Evolutionary conservation across 2,797 vertebrate species (phyloP).

Genomic region (Ibycter americanus): DNA sequence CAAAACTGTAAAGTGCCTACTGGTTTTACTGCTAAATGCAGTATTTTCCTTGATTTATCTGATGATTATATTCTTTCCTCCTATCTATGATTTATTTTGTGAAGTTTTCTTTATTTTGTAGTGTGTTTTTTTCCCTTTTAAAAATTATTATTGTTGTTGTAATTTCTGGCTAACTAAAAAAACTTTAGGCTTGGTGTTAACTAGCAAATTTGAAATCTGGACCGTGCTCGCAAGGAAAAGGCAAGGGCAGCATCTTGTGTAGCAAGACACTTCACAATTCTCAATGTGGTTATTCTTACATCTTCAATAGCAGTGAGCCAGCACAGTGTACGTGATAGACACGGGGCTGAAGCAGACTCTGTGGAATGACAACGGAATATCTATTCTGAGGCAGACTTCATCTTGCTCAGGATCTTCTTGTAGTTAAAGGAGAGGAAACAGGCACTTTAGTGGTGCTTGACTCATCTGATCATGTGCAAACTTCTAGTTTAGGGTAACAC

Average conservation of each 20-base stretch:
- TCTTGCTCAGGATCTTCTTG: not conserved
- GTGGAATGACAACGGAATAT: not conserved
- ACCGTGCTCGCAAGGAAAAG: not conserved
- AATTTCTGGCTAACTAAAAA: not conserved
- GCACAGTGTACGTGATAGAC: not conserved
- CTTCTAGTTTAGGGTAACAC: not conserved
- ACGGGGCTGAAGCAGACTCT: accelerated
- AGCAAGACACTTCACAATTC: not conserved
- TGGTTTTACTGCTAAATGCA: not conserved
- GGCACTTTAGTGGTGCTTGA: not conserved
- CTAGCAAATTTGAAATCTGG: not conserved
- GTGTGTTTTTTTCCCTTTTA: not conserved
- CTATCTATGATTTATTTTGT: not conserved
- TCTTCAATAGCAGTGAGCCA: not conserved
- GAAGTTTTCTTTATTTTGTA: not conserved
- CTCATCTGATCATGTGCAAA: not conserved
- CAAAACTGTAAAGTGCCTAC: not conserved
- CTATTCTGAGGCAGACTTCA: not conserved
- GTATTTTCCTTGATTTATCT: not conserved
- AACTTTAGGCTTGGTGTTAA: not conserved
- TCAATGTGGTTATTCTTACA: not conserved
- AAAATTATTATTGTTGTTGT: not conserved
- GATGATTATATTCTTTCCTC: not conserved
- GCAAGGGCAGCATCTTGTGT: not conserved
- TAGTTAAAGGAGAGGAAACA: not conserved